Conservation (phyloP, 2,888 invertebrate genomes). For the Charanyca ferruginea region DNA sequence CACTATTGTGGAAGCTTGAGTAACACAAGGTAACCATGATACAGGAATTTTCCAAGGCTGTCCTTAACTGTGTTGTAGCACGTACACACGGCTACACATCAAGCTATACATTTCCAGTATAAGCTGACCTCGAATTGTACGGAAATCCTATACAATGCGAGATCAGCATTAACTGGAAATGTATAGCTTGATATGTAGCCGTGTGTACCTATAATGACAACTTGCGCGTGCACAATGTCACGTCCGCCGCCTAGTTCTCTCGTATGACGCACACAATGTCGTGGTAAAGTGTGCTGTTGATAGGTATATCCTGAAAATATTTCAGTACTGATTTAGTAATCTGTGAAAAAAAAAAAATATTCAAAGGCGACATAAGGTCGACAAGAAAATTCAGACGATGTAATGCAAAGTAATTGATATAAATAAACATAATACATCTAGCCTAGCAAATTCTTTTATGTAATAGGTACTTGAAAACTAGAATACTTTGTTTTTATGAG, state of each 20-base stretch:
- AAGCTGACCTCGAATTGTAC: too few relatives aligned
- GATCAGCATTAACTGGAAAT: too few relatives aligned
- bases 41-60: not conserved
- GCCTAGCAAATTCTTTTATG: not conserved
- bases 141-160: too few relatives aligned
- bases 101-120: too few relatives aligned
- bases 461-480: slow-evolving; percentile 16
- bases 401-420: not conserved
- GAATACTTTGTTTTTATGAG: slow-evolving; percentile 42
- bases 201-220: not conserved
- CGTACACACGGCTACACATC: too few relatives aligned
- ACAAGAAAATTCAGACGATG: too few relatives aligned
- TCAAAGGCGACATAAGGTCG: too few relatives aligned
- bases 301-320: slow-evolving; percentile 13
- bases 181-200: not conserved
- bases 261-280: slow-evolving; percentile 22
- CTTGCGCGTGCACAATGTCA: slow-evolving; percentile 18
- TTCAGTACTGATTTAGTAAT: slow-evolving; percentile 7
- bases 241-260: slow-evolving; percentile 2
- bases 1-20: too few relatives aligned
- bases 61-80: too few relatives aligned
- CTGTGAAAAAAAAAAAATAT: not conserved
- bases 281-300: slow-evolving; percentile 7
- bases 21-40: not conserved
- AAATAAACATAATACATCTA: not conserved